A percentile compares a stretch with the other conserved stretches of the same genome.
Conservation (phyloP, 2,888 invertebrate species). For the Agrotis ipsilon region DNA sequence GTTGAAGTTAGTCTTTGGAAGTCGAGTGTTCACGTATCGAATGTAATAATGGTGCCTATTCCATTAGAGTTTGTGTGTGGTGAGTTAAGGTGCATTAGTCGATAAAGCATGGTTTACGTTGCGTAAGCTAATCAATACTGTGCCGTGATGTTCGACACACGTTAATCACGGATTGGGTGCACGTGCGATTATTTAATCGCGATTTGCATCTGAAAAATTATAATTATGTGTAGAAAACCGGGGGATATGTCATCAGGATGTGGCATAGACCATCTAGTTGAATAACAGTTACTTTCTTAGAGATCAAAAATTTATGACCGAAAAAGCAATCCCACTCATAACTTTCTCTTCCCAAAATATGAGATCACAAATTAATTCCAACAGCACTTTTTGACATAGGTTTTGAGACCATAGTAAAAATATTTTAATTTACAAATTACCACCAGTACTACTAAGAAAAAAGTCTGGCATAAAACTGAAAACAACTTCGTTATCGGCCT, state of each 20-base stretch:
- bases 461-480: background rate
- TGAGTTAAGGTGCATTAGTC: conserved; percentile 31
- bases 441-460: background rate
- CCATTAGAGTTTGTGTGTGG: conserved; percentile 30
- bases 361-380: too few relatives aligned
- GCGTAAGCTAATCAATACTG: conserved; percentile 46
- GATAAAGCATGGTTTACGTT: conserved; percentile 45
- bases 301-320: too few relatives aligned
- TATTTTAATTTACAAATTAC: background rate
- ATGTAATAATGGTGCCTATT: conserved; percentile 6
- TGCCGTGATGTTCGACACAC: conserved; percentile 43
- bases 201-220: background rate
- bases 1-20: conserved; percentile 1
- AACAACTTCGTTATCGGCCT: background rate
- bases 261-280: too few relatives aligned
- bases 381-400: too few relatives aligned
- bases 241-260: too few relatives aligned
- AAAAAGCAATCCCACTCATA: too few relatives aligned
- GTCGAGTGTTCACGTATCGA: background rate
- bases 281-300: too few relatives aligned
- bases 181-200: conserved; percentile 11
- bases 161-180: conserved; percentile 39
- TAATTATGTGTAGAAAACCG: too few relatives aligned
- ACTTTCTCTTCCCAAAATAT: too few relatives aligned
- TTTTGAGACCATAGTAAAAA: too few relatives aligned